These are phyloP conservation scores for Hiodon tergisus DNA, from an alignment of 2,113 vertebrate species.

Conservation along the genomic window DNA sequence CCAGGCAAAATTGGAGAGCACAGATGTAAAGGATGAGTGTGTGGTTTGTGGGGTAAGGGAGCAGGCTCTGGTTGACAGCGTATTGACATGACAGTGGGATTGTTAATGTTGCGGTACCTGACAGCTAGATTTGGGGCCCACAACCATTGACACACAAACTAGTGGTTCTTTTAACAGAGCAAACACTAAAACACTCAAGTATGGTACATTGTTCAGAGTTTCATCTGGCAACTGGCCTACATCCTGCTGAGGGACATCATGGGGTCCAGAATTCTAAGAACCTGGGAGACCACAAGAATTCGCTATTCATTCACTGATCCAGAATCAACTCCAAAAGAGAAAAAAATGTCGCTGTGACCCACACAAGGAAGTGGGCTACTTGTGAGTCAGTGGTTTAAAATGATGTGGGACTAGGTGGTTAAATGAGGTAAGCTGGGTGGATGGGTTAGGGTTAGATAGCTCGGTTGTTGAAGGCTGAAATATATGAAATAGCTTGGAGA, in stretches of 20 bases:
- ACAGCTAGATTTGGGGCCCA: background rate
- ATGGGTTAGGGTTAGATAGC: background rate
- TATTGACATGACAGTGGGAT: background rate
- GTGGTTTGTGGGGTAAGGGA: background rate
- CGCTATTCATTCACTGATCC: background rate
- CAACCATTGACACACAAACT: background rate
- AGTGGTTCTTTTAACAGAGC: background rate
- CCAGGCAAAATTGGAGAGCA: background rate
- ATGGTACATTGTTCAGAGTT: background rate
- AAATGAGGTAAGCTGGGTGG: background rate
- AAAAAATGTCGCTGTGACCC: background rate
- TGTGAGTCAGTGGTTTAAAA: background rate
- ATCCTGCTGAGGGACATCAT: conserved; percentile 20
- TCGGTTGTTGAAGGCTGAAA: too few species aligned
- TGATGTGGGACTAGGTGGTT: background rate
- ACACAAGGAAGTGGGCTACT: background rate
- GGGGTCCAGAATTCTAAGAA: conserved; percentile 18
- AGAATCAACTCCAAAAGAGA: conserved; percentile 1
- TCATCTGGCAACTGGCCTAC: conserved; percentile 22
- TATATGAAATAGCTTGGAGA: too few species aligned
- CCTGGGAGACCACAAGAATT: background rate
- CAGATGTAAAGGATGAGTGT: background rate
- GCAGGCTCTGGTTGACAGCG: too few species aligned
- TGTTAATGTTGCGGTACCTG: background rate
- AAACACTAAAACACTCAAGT: too few species aligned